Evolutionary conservation across 2,113 vertebrate species (phyloP).

Genomic region (Oncorhynchus kisutch): DNA sequence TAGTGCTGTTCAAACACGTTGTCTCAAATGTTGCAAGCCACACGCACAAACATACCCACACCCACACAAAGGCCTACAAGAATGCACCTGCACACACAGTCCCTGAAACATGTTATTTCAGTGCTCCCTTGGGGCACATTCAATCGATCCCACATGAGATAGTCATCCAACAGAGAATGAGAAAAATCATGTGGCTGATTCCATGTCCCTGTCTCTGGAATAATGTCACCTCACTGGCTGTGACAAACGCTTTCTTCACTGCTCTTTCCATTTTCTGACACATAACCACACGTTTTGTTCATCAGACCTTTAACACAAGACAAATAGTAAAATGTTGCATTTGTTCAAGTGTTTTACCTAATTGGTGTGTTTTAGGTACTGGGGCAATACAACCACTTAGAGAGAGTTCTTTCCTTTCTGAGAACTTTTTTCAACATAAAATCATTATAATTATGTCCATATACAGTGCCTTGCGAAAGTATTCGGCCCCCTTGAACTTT

Average conservation of each 20-base stretch:
- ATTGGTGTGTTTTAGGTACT: background rate
- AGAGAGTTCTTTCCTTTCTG: background rate
- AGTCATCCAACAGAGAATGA: conserved; percentile 17
- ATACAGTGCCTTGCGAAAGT: too few species aligned
- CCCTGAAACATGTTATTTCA: background rate
- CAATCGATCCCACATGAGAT: conserved; percentile 19
- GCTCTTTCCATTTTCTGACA: background rate
- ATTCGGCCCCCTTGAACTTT: too few species aligned
- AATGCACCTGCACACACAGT: background rate
- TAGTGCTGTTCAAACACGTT: conserved; percentile 6
- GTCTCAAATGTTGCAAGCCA: background rate
- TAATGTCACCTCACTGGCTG: background rate
- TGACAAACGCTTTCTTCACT: background rate
- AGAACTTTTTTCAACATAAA: background rate
- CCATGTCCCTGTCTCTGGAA: background rate
- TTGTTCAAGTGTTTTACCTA: background rate
- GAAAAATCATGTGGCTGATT: conserved; percentile 23
- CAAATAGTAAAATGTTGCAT: background rate
- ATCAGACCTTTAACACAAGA: background rate
- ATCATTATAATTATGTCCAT: background rate
- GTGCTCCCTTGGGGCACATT: conserved; percentile 1
- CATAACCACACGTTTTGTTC: background rate
- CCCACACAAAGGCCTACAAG: background rate
- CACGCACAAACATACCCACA: background rate
- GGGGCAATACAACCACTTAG: background rate